A percentile compares a stretch with the other conserved stretches of the same genome.
Conservation (phyloP, 2,888 invertebrate genomes). For the Drosophila mimica region DNA sequence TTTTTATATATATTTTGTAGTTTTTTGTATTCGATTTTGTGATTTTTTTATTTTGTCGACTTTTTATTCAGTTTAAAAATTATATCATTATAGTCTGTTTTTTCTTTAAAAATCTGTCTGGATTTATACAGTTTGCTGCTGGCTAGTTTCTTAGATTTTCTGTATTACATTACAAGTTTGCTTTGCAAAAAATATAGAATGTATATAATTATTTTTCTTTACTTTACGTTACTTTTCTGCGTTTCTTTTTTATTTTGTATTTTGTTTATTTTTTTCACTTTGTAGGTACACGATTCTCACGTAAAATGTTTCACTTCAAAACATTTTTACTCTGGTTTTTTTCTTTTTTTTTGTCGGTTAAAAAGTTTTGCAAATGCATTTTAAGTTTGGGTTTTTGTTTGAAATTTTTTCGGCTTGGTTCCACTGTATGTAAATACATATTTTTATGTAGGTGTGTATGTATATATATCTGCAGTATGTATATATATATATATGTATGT, state of each 20-base stretch:
- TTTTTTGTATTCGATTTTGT: conserved; percentile 34
- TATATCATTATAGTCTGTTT: conserved; percentile 46
- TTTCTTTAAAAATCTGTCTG: conserved; percentile 63
- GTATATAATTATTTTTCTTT: conserved; percentile 48
- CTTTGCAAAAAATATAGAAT: conserved; percentile 79
- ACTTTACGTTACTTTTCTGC: conserved; percentile 19
- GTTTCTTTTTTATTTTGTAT: conserved; percentile 17
- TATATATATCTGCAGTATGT: conserved; percentile 40
- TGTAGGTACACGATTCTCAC: conserved; percentile 81
- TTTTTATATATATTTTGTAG: conserved; percentile 23
- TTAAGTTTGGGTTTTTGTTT: conserved; percentile 17
- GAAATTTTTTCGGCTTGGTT: conserved; percentile 25
- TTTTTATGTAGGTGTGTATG: conserved; percentile 26
- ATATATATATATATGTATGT: conserved; percentile 27
- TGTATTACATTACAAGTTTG: conserved; percentile 61
- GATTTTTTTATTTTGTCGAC: conserved; percentile 2
- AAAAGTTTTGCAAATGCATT: conserved; percentile 43
- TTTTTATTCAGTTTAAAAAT: conserved; percentile 48
- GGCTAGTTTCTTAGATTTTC: conserved; percentile 54
- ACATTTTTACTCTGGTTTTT: conserved; percentile 41
- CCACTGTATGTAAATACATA: conserved; percentile 44
- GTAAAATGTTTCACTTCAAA: conserved; percentile 63
- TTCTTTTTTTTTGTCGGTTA: conserved; percentile 28
- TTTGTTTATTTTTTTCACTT: conserved; percentile 54
- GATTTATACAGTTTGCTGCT: conserved; percentile 51